Conservation (phyloP, 2,113 vertebrate genomes). For the Perca schrenkii region DNA sequence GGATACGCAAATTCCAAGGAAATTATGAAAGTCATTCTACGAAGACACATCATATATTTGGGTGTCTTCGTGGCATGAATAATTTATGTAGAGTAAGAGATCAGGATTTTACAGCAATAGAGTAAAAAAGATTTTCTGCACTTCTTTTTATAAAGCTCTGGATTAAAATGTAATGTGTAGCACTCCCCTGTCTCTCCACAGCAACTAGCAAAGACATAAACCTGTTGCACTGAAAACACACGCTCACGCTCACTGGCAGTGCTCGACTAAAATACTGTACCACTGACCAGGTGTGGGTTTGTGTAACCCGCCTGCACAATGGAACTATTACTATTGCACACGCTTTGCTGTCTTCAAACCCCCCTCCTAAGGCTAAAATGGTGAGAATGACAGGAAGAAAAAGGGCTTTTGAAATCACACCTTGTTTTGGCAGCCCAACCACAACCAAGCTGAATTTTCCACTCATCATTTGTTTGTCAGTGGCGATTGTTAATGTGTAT, state of each 20-base stretch:
- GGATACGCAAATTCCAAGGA: neutral
- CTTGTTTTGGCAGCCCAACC: neutral
- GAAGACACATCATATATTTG: neutral
- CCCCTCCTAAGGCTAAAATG: neutral
- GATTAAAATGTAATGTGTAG: neutral
- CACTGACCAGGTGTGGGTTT: neutral
- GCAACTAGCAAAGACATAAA: neutral
- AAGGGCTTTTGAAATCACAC: neutral
- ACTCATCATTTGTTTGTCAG: neutral
- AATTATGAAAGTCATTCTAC: neutral
- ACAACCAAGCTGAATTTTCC: conserved; percentile 12
- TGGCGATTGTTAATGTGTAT: neutral
- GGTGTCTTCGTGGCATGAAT: neutral
- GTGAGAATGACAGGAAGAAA: neutral
- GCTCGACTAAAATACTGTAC: neutral
- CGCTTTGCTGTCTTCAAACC: neutral
- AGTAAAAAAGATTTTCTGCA: neutral
- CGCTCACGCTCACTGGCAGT: neutral
- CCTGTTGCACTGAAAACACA: neutral
- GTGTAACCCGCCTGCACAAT: neutral
- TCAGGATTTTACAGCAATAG: neutral
- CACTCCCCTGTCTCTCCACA: neutral
- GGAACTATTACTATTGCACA: neutral
- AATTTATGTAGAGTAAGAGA: neutral
- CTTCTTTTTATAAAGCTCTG: neutral